Evolutionary conservation across 1,140 invertebrate species (phyloP).

Genomic region (Tetranychus urticae): DNA sequence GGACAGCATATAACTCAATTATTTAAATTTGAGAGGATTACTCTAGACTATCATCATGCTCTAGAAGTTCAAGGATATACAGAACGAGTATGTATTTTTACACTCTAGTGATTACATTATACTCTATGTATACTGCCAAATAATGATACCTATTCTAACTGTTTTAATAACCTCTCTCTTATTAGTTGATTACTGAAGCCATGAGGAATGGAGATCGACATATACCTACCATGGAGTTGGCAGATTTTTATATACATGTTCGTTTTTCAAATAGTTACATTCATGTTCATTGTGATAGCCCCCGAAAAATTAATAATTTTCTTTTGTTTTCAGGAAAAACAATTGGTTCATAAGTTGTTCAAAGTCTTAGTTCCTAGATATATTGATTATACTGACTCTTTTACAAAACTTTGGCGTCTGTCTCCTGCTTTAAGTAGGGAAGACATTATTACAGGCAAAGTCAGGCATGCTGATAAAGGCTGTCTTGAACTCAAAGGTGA

Average conservation of each 20-base stretch:
- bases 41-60: constrained; percentile 42
- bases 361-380: constrained; percentile 68
- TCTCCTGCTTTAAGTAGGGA: constrained; percentile 17
- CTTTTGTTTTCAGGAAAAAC: constrained; percentile 36
- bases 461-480: constrained; percentile 17
- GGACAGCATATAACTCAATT: constrained; percentile 36
- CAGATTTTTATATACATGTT: constrained; percentile 53
- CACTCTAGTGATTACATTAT: neutral
- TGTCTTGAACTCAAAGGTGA: constrained; percentile 50
- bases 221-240: constrained; percentile 61
- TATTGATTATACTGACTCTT: constrained; percentile 38
- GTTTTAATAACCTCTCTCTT: no score
- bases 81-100: constrained; percentile 29
- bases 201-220: constrained; percentile 59
- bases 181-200: constrained; percentile 51
- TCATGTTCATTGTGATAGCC: neutral
- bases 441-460: neutral
- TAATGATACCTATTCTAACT: no score
- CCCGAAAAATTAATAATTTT: neutral
- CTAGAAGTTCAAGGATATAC: constrained; percentile 70
- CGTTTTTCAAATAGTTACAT: constrained; percentile 1
- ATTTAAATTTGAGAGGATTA: constrained; percentile 66
- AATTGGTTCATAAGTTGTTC: constrained; percentile 70
- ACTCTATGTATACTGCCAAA: no score
- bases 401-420: constrained; percentile 33